These are phyloP conservation scores for Cydia splendana DNA, from an alignment of 1,140 invertebrate species.

Conservation along the genomic window DNA sequence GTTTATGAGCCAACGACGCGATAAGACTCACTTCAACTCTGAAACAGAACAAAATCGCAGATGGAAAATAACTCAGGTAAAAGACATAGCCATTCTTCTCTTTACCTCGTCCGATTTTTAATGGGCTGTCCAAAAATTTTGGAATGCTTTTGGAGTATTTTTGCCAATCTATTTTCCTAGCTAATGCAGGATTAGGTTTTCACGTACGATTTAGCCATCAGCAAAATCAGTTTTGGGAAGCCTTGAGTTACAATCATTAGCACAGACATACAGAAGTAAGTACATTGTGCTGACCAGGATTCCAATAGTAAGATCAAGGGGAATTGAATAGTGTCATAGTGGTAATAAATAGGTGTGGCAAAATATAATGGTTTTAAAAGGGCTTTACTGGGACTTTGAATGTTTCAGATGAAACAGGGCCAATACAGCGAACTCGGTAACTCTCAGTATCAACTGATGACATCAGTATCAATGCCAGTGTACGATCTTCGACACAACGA, in stretches of 20 bases:
- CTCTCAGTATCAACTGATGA: conserved; percentile 88
- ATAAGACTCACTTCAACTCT: conserved; percentile 79
- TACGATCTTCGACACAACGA: conserved; percentile 90
- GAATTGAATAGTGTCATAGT: no score
- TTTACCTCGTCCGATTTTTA: no score
- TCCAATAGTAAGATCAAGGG: no score
- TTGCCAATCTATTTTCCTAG: not conserved
- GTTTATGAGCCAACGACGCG: conserved; percentile 82
- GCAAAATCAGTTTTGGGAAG: no score
- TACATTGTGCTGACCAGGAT: no score
- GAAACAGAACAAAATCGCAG: conserved; percentile 81
- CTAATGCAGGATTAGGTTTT: no score
- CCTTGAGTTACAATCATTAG: no score
- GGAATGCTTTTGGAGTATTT: not conserved
- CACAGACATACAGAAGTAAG: no score
- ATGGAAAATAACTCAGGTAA: conserved; percentile 74
- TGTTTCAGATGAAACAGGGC: conserved; percentile 81
- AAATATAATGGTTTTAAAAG: not conserved
- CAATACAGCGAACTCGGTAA: conserved; percentile 80
- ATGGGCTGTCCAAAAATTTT: not conserved
- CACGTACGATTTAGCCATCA: no score
- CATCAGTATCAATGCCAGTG: conserved; percentile 94
- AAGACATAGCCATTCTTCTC: no score
- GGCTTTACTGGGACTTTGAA: not conserved
- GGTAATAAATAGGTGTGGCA: no score